Percentiles rank a stretch among this genome's conserved stretches.
phyloP scores from a whole-genome alignment of 92 coral and sea anemone genomes.

The Plumapathes pennacea region DNA sequence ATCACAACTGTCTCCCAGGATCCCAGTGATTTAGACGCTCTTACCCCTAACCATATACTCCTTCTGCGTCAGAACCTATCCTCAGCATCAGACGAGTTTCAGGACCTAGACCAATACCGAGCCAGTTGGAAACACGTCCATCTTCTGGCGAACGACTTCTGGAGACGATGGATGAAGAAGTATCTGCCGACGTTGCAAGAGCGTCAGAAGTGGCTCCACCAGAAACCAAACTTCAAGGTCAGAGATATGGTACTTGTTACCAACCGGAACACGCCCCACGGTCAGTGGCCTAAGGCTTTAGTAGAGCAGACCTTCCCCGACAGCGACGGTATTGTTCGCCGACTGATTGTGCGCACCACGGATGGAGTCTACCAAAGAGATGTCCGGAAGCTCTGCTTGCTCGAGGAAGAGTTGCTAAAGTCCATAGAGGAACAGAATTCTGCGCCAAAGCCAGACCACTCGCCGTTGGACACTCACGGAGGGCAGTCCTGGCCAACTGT shows the following conservation, averaged over 20 bases:
- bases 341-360: conserved; percentile 33
- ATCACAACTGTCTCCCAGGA: conserved; percentile 55
- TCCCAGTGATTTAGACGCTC: conserved; percentile 53
- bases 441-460: no score
- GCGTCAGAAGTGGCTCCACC: conserved; percentile 49
- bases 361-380: conserved; percentile 34
- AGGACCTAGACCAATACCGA: conserved; percentile 17
- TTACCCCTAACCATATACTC: conserved; percentile 57
- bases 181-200: conserved; percentile 49
- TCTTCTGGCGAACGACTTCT: conserved; percentile 28
- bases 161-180: conserved; percentile 37
- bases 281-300: conserved; percentile 58
- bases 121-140: conserved; percentile 53
- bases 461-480: no score
- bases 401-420: conserved; percentile 28
- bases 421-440: no score
- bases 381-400: conserved; percentile 38
- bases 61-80: conserved; percentile 31
- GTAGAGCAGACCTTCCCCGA: conserved; percentile 46
- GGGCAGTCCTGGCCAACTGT: no score
- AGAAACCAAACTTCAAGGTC: conserved; percentile 34
- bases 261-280: conserved; percentile 36
- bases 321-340: conserved; percentile 31
- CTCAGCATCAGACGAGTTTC: conserved; percentile 21
- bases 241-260: conserved; percentile 55